Conservation (phyloP, 2,113 vertebrate species). For the Hypanus sabinus region DNA sequence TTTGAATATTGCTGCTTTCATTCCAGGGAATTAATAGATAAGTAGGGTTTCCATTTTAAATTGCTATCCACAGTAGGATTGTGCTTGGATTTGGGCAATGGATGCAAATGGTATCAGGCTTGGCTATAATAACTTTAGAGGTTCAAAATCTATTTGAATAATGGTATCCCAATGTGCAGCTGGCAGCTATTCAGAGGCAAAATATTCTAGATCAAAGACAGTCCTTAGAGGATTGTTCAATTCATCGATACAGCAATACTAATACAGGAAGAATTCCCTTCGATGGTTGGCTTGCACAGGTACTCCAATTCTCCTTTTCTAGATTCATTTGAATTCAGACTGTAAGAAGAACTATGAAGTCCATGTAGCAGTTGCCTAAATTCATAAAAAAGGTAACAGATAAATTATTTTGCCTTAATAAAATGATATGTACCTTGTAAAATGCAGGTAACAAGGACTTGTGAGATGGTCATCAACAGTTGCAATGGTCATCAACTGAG, state of each 20-base stretch:
- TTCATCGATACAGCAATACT: neutral
- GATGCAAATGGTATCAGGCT: neutral
- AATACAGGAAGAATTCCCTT: neutral
- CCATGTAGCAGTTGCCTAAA: neutral
- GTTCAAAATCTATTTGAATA: neutral
- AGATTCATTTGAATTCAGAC: neutral
- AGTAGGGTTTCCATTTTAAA: neutral
- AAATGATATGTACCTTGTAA: too few species aligned
- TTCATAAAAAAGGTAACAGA: neutral
- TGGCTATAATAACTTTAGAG: neutral
- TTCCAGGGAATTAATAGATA: neutral
- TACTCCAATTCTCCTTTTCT: neutral
- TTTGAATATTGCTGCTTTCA: neutral
- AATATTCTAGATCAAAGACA: neutral
- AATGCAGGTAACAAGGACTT: neutral
- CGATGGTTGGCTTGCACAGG: neutral
- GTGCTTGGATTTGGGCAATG: neutral
- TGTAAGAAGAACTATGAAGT: neutral
- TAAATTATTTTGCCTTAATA: neutral
- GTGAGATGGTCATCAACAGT: neutral
- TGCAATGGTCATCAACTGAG: neutral
- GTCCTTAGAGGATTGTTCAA: neutral
- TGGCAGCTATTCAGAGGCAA: neutral
- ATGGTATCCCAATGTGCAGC: neutral
- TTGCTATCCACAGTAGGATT: neutral